Evolutionary conservation across 2,113 vertebrate species (phyloP), one percentile per base, ranked within the genome.

Genomic region (Pleuronectes platessa): DNA sequence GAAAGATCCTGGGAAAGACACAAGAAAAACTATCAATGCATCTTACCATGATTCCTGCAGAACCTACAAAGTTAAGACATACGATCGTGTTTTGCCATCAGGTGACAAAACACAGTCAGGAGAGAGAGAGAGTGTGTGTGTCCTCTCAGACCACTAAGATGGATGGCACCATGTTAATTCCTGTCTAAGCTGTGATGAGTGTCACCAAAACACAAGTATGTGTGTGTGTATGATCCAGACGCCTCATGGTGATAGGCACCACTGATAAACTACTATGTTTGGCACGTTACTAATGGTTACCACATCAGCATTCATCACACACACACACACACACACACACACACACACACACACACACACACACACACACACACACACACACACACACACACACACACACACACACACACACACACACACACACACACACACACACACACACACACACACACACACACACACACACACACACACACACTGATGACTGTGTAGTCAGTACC

Each of bases 1-100:
- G 98, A 77, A 98, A 98, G 88, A 99, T 98, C 92, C 98, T 99
- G 93, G 63, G 87, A 78, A 74, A 77, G 42, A 83, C 10, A 86
- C 17, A 61, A 53, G 58, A 77, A 42, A 71, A 31, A 18, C 37
- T 63, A 27, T n/a, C 1, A 54, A 58, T 27, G 13, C 51, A 51
- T 51, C 42, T 13, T 45, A 45, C 14, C 12, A 13, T 45, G 42
- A 47, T 47, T 47, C 12, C 14, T 17, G 15, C 45, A 47, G 45
- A 14, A 47, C 45, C 45, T 47, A 14, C 45, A 47, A 17, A 47
- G 45, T 17, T 4, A 17, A 51, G 6, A 51, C 47, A 51, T 5
- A 18, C 2, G 47, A 51, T 51, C 17, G 5, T 2, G 47, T 3
- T 51, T 47, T 18, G 26, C 59, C 13, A 49, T 11, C 23, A 42